Percentiles rank a stretch among this genome's conserved stretches.
Evolutionary conservation across 1,140 invertebrate species (phyloP).

Genomic region (Drosophila truncata): DNA sequence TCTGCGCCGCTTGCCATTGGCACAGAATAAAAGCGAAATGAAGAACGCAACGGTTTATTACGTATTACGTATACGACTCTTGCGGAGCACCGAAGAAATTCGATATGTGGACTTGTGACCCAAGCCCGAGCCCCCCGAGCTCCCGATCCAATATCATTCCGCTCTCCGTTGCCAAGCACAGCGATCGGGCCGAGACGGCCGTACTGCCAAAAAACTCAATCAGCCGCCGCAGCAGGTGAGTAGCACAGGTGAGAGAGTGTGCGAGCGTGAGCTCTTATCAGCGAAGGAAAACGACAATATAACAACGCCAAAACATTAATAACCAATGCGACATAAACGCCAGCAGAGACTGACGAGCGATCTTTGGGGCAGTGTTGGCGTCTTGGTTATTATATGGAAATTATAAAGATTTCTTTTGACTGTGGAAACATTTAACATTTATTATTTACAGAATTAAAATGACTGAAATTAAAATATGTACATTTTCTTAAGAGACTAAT

Average conservation of each 20-base stretch:
- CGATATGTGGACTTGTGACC: conserved; percentile 77
- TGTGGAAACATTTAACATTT: background rate
- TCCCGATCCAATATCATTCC: background rate
- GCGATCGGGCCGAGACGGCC: conserved; percentile 31
- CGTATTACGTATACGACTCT: conserved; percentile 59
- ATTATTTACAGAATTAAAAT: background rate
- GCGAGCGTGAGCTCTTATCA: conserved; percentile 54
- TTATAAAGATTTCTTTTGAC: background rate
- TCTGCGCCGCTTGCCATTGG: conserved; percentile 29
- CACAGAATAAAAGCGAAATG: conserved; percentile 25
- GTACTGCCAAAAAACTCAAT: conserved; percentile 59
- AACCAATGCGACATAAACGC: conserved; percentile 64
- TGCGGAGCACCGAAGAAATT: conserved; percentile 50
- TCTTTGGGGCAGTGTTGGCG: conserved; percentile 3
- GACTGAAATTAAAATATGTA: background rate
- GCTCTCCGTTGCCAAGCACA: conserved; percentile 52
- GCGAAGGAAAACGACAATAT: conserved; percentile 77
- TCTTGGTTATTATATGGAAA: background rate
- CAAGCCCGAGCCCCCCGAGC: conserved; percentile 16
- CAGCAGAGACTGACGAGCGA: conserved; percentile 39
- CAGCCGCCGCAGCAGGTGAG: conserved; percentile 35
- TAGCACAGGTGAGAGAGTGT: conserved; percentile 5
- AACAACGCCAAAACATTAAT: conserved; percentile 67
- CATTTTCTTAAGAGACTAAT: background rate
- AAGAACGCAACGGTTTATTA: conserved; percentile 58